phyloP scores from a whole-genome alignment of 2,888 invertebrate species.

The Scaptomyza cyrtandrae region DNA sequence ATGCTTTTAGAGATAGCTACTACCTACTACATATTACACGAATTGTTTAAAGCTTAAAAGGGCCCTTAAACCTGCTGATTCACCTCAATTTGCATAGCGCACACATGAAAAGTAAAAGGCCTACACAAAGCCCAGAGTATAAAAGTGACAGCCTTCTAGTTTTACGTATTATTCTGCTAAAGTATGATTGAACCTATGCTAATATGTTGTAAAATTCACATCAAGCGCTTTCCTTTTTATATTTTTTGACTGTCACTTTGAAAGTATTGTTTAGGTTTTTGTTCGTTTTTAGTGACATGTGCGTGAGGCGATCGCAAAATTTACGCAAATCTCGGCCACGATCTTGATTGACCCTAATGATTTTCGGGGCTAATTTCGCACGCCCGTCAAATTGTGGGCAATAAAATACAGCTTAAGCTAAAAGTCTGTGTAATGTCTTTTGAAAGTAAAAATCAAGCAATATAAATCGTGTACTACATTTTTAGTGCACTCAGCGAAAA shows the following conservation, averaged over 20 bases:
- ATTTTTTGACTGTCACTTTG: constrained; percentile 14
- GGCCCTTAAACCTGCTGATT: constrained; percentile 33
- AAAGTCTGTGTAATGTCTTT: constrained; percentile 37
- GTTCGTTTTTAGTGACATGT: constrained; percentile 57
- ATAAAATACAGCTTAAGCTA: constrained; percentile 46
- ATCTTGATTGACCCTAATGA: constrained; percentile 73
- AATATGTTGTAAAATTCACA: constrained; percentile 41
- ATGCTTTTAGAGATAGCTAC: constrained; percentile 6
- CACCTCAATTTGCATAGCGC: constrained; percentile 61
- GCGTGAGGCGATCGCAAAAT: constrained; percentile 30
- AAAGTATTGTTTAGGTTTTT: constrained; percentile 27
- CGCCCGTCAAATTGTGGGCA: constrained; percentile 60
- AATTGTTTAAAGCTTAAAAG: constrained; percentile 22
- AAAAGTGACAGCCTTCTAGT: constrained; percentile 24
- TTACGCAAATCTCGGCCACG: constrained; percentile 65
- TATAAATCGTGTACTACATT: constrained; percentile 48
- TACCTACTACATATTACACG: background rate
- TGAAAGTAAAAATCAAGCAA: constrained; percentile 68
- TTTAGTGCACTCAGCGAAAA: background rate
- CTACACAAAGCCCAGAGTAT: background rate
- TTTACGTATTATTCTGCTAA: constrained; percentile 13
- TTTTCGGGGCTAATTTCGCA: constrained; percentile 60
- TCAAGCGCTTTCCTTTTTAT: constrained; percentile 61
- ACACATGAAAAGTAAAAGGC: constrained; percentile 71
- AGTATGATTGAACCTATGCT: constrained; percentile 49